Percentiles rank a stretch among this genome's conserved stretches.
Evolutionary conservation across 2,888 invertebrate species (phyloP).

Genomic region (Cataglyphis livida): DNA sequence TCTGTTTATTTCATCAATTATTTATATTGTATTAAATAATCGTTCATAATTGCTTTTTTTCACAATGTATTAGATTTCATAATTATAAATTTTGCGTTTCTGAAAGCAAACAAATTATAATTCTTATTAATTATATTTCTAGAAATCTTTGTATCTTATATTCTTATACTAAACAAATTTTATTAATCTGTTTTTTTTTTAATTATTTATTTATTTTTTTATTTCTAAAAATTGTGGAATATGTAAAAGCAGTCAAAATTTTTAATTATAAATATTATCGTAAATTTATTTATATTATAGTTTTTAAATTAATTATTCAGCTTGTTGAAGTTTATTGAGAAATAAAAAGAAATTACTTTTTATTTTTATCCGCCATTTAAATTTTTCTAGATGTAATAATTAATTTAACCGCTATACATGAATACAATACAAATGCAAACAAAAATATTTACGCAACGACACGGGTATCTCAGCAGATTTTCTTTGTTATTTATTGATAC

Average conservation of each 20-base stretch:
- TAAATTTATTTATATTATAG: constrained; percentile 1
- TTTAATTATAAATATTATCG: not conserved
- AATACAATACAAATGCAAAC: not conserved
- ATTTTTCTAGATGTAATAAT: not conserved
- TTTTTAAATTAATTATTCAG: not conserved
- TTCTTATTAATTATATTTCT: not conserved
- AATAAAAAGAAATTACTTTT: not conserved
- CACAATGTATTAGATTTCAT: not conserved
- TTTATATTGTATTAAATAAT: not conserved
- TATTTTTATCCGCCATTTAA: not conserved
- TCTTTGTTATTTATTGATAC: constrained; percentile 33
- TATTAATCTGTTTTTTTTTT: not conserved
- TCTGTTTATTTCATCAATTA: constrained; percentile 6
- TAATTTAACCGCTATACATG: not conserved
- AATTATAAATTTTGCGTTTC: not conserved
- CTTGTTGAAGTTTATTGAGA: not conserved
- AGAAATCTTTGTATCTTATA: not conserved
- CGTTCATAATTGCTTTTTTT: not conserved
- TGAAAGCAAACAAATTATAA: not conserved
- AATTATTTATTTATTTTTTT: not conserved
- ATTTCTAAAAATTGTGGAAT: not conserved
- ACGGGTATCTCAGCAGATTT: not conserved
- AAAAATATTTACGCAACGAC: not conserved
- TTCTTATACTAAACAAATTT: not conserved
- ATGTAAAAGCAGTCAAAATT: not conserved